phyloP scores from a whole-genome alignment of 2,888 invertebrate species.

The Hirtodrosophila cameraria region DNA sequence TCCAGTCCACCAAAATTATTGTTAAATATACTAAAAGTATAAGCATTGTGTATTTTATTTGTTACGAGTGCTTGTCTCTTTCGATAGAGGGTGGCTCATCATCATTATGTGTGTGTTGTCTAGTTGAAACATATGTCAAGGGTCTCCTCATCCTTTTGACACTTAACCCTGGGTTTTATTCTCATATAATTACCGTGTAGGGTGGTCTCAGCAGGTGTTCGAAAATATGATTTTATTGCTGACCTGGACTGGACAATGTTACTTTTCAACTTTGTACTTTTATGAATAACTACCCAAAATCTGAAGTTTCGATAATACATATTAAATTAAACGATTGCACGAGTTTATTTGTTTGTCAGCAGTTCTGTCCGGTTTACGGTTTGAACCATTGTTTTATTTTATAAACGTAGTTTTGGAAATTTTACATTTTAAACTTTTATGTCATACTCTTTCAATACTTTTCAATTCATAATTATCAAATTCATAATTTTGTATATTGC shows the following conservation, averaged over 20 bases:
- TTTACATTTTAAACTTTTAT: too few species aligned
- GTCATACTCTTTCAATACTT: too few species aligned
- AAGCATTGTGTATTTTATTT: not conserved
- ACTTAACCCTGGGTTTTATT: slow-evolving; percentile 68
- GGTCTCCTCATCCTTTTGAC: slow-evolving; percentile 67
- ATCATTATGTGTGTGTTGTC: slow-evolving; percentile 53
- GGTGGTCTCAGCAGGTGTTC: slow-evolving; percentile 52
- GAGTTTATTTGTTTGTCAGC: too few species aligned
- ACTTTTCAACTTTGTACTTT: not conserved
- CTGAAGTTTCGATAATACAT: too few species aligned
- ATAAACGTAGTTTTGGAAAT: too few species aligned
- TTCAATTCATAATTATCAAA: too few species aligned
- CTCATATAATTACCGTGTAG: slow-evolving; percentile 43
- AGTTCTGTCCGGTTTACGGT: too few species aligned
- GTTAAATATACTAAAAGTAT: slow-evolving; percentile 14
- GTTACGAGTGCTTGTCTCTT: not conserved
- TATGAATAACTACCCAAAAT: too few species aligned
- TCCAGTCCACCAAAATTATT: slow-evolving; percentile 36
- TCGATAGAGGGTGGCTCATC: slow-evolving; percentile 52
- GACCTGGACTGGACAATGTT: not conserved
- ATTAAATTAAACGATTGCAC: too few species aligned
- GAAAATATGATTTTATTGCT: not conserved
- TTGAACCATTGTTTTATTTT: too few species aligned
- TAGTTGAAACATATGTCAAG: slow-evolving; percentile 54
- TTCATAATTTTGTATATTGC: too few species aligned